These are phyloP conservation scores for Drosophila conformis DNA, from an alignment of 2,888 invertebrate species.

Conservation along the genomic window DNA sequence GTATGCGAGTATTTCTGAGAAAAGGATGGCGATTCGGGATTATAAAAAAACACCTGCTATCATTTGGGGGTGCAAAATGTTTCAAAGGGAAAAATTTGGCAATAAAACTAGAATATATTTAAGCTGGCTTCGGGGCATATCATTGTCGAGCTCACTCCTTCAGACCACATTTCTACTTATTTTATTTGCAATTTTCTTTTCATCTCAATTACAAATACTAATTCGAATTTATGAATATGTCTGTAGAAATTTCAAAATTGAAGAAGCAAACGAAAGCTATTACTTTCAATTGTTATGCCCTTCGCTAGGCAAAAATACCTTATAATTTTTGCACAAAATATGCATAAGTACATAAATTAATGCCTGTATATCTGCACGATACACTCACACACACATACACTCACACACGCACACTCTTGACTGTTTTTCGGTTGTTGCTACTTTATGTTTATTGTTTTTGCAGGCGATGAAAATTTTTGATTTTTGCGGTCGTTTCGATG, in stretches of 20 bases:
- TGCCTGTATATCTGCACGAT: conserved; percentile 40
- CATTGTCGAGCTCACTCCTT: neutral
- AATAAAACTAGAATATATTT: neutral
- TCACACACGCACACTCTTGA: conserved; percentile 4
- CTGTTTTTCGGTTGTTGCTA: conserved; percentile 12
- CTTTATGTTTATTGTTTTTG: conserved; percentile 1
- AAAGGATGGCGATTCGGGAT: neutral
- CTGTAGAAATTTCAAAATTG: neutral
- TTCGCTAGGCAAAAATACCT: neutral
- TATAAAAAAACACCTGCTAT: neutral
- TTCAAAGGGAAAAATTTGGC: neutral
- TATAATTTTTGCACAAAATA: conserved; percentile 66
- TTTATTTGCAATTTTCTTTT: neutral
- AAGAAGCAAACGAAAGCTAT: neutral
- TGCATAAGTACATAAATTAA: conserved; percentile 77
- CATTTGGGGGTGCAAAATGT: neutral
- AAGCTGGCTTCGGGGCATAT: neutral
- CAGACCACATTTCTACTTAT: neutral
- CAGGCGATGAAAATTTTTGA: conserved; percentile 53
- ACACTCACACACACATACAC: conserved; percentile 13
- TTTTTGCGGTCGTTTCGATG: conserved; percentile 65
- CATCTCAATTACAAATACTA: neutral
- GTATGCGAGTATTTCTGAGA: neutral
- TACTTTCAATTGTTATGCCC: neutral
- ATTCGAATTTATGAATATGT: neutral